Base-by-base conservation (phyloP, 1,140 invertebrate species). In the Pseudomyrmex pallidus region DNA sequence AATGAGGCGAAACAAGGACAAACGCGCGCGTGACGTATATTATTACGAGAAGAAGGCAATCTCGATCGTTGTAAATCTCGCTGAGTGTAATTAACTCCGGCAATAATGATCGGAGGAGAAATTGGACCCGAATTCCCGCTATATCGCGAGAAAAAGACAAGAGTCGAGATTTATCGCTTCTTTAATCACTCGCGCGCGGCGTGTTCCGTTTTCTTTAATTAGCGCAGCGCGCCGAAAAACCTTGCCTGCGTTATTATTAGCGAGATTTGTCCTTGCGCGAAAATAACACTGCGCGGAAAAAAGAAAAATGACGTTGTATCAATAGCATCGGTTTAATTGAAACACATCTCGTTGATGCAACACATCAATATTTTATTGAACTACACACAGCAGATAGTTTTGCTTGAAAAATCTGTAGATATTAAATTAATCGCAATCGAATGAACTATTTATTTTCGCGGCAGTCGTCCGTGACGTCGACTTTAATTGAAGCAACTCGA, bases 11-110 rank as follows among this genome's bases (percentile, higher is more conserved):
- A 82, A 82, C 35, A 74, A 64, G 50, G 61, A 63, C 48, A 22
- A 82, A 35, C 35, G 35, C 57, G 59, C 48, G 22, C 20, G 54
- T 20, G 76, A 80, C 54, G 46, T 80, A 35, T 35, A 80, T 80
- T 80, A 80, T 80, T 80, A 80, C n/a, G 66, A 12, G 54, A 72
- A 70, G 64, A 78, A 80, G 54, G 66, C 76, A 80, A 80, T 80
- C 66, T 80, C 66, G 76, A 80, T 80, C 15, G 76, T 80, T 80
- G 64, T 80, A 80, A 80, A 80, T 80, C 76, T 80, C 56, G 54
- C 76, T 4, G 22, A 52, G 52, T 57, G 76, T 80, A 80, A 80
- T 80, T 80, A 80, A 80, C 76, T 72, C 54, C 22, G 76, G 76
- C 76, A 70, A 80, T 80, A 80, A 80, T 80, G 76, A 80, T 22